Conservation (phyloP, 1,140 invertebrate species). For the Andrena cerasifolii region DNA sequence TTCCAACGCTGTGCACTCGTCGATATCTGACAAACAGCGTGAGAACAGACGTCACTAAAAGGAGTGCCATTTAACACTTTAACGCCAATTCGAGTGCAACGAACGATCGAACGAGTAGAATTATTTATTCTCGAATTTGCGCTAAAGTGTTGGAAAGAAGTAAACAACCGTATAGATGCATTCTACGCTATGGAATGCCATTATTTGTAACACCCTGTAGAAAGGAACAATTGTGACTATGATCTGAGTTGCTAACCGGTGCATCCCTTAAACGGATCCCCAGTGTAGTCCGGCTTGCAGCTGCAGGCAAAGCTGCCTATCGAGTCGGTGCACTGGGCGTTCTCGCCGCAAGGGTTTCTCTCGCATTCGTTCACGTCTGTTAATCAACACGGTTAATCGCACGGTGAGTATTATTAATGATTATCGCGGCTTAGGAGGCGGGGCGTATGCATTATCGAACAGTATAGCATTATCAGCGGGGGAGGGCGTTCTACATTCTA, state of each 20-base stretch:
- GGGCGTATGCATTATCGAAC: neutral
- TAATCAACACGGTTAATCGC: constrained; percentile 75
- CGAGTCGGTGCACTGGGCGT: constrained; percentile 93
- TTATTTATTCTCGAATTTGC: no score
- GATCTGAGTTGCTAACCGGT: constrained; percentile 81
- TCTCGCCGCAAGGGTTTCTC: constrained; percentile 91
- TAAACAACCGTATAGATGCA: no score
- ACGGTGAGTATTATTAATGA: constrained; percentile 57
- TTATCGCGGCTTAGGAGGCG: neutral
- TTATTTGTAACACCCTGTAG: neutral
- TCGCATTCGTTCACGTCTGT: constrained; percentile 95
- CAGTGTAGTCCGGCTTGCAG: constrained; percentile 92
- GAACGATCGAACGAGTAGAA: no score
- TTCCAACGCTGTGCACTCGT: constrained; percentile 92
- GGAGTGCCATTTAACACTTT: neutral
- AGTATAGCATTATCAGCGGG: no score
- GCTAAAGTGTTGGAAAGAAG: no score
- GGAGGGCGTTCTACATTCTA: no score
- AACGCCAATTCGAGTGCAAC: no score
- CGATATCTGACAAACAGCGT: constrained; percentile 87
- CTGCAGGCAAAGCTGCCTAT: constrained; percentile 92
- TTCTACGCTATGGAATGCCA: no score
- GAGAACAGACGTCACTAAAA: neutral
- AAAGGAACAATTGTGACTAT: neutral
- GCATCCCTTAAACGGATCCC: constrained; percentile 92